A percentile compares a stretch with the other conserved stretches of the same genome.
These are phyloP conservation scores for Aix galericulata DNA, from an alignment of 2,113 vertebrate species.

Conservation along the genomic window DNA sequence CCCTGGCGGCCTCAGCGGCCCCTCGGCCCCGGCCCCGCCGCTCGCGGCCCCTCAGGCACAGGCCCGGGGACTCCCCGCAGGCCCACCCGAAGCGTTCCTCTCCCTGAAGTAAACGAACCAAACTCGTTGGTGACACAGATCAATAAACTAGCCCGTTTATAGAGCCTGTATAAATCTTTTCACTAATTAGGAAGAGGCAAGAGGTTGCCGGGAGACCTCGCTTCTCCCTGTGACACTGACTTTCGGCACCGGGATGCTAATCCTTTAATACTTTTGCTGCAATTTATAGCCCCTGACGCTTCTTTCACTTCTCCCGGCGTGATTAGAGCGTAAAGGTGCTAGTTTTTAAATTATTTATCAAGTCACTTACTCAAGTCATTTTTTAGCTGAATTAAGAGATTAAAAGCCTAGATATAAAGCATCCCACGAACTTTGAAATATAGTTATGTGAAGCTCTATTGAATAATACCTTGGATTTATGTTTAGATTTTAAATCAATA, in stretches of 20 bases:
- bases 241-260: conserved; percentile 20
- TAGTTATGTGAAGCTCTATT: conserved; percentile 53
- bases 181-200: conserved; percentile 44
- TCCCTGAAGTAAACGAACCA: background rate
- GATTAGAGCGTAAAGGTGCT: conserved; percentile 52
- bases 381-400: conserved; percentile 70
- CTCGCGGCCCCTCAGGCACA: background rate
- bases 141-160: conserved; percentile 40
- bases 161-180: conserved; percentile 41
- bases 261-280: conserved; percentile 44
- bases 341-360: conserved; percentile 58
- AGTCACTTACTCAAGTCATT: conserved; percentile 49
- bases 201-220: background rate
- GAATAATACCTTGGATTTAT: conserved; percentile 64
- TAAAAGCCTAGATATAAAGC: conserved; percentile 56
- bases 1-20: no score
- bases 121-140: background rate
- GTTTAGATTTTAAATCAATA: conserved; percentile 60
- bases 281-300: conserved; percentile 59
- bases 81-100: background rate
- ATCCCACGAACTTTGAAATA: conserved; percentile 53
- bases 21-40: no score
- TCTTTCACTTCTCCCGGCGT: conserved; percentile 52
- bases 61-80: rapidly evolving
- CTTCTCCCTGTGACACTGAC: background rate